phyloP scores from a whole-genome alignment of 2,113 vertebrate species.

The Aegotheles bennettii region DNA sequence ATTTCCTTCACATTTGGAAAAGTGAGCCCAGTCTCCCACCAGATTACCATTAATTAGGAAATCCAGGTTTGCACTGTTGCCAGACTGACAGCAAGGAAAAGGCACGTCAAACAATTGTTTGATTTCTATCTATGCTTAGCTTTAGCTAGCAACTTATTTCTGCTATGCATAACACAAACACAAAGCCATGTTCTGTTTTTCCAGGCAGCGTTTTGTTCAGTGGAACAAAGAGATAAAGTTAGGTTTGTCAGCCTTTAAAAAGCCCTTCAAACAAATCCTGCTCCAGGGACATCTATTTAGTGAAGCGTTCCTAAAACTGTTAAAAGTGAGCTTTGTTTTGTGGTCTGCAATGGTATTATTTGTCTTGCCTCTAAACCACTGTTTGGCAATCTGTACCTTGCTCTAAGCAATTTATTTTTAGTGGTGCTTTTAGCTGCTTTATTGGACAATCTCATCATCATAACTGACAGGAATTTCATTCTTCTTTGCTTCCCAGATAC shows the following conservation, averaged over 20 bases:
- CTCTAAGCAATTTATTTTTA: conserved; percentile 38
- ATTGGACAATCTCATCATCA: conserved; percentile 36
- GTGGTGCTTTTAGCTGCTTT: conserved; percentile 12
- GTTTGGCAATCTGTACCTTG: conserved; percentile 18
- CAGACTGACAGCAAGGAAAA: not conserved
- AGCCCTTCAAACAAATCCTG: conserved; percentile 49
- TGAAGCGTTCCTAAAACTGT: not conserved
- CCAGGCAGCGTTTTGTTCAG: not conserved
- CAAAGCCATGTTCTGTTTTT: not conserved
- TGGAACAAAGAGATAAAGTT: conserved; percentile 27
- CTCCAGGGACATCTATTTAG: conserved; percentile 17
- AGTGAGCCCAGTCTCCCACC: not conserved
- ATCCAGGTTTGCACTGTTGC: not conserved
- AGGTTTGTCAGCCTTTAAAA: conserved; percentile 45
- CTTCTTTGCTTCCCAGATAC: not conserved
- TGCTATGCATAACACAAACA: not conserved
- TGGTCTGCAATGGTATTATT: not conserved
- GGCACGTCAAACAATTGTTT: not conserved
- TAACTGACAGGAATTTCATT: conserved; percentile 18
- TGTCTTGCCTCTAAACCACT: conserved; percentile 20
- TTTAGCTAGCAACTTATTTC: not conserved
- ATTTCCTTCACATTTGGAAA: not conserved
- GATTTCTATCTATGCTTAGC: not conserved
- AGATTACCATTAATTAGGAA: not conserved
- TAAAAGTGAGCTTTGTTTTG: not conserved